Percentiles rank a stretch among this genome's conserved stretches.
Evolutionary conservation across 2,797 vertebrate species (phyloP).

Genomic region (Gymnothorax javanicus): DNA sequence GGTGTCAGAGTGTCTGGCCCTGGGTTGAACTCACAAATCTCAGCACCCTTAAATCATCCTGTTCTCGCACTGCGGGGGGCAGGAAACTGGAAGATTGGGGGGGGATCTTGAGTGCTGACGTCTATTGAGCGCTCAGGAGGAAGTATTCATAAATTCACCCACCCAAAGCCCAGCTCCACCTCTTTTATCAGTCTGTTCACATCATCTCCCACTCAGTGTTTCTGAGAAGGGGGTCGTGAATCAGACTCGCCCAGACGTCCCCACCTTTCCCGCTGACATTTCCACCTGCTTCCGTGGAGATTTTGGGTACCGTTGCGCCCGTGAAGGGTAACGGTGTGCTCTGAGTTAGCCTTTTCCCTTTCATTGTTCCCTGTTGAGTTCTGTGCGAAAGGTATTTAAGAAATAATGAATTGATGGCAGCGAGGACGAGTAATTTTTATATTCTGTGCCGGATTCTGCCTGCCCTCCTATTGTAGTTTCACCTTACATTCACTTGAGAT

Average conservation of each 20-base stretch:
- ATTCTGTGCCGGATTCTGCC: neutral
- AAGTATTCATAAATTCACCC: constrained; percentile 47
- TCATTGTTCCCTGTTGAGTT: neutral
- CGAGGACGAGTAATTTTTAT: neutral
- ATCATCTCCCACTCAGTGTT: constrained; percentile 65
- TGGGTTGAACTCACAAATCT: constrained; percentile 69
- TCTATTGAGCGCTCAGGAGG: constrained; percentile 47
- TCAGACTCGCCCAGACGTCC: constrained; percentile 57
- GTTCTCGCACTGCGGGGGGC: constrained; percentile 29
- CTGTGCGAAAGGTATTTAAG: neutral
- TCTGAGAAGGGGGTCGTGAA: constrained; percentile 57
- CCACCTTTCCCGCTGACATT: constrained; percentile 53
- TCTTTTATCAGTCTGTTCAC: constrained; percentile 49
- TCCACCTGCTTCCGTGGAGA: constrained; percentile 56
- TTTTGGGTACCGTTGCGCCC: constrained; percentile 45
- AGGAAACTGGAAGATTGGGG: constrained; percentile 14
- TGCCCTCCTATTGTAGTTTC: neutral
- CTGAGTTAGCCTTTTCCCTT: neutral
- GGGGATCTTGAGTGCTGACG: constrained; percentile 46
- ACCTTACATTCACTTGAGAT: constrained; percentile 1
- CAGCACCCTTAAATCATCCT: constrained; percentile 69
- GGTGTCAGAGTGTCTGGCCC: constrained; percentile 62
- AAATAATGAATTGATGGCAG: constrained; percentile 20
- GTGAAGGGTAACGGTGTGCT: constrained; percentile 38
- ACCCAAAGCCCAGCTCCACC: constrained; percentile 31